A percentile compares a stretch with the other conserved stretches of the same genome.
phyloP scores from a whole-genome alignment of 2,888 invertebrate genomes.

The Prosapia bicincta region DNA sequence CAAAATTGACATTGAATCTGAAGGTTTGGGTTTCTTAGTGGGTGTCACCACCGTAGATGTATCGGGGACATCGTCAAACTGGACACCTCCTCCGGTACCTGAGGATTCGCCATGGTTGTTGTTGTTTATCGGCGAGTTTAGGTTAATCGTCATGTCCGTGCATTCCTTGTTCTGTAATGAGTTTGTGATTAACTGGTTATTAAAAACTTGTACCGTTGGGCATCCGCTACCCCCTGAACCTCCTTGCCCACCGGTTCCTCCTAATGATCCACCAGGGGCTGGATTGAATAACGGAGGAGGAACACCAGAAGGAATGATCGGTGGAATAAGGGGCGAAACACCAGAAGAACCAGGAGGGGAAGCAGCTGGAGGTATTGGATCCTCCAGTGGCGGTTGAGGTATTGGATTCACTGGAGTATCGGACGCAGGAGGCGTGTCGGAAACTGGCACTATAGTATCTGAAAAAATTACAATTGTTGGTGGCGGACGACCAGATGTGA shows the following conservation, averaged over 20 bases:
- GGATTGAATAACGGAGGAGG: neutral
- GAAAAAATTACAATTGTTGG: conserved; percentile 31
- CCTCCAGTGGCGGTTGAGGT: conserved; percentile 15
- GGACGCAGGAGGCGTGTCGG: conserved; percentile 1
- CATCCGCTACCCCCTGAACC: conserved; percentile 8
- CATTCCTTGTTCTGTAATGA: conserved; percentile 16
- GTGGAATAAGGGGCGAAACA: neutral
- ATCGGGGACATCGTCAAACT: conserved; percentile 13
- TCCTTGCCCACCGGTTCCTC: conserved; percentile 1
- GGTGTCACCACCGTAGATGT: conserved; percentile 42
- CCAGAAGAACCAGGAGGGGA: conserved; percentile 32
- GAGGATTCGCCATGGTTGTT: conserved; percentile 28
- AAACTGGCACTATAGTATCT: neutral
- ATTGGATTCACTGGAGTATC: neutral
- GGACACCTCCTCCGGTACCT: conserved; percentile 14
- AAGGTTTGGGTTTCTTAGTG: conserved; percentile 48
- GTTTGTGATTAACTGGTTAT: conserved; percentile 17
- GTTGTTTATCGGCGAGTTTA: conserved; percentile 16
- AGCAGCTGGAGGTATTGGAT: conserved; percentile 2
- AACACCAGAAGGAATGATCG: conserved; percentile 1
- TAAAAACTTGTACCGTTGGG: conserved; percentile 13
- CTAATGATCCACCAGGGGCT: neutral
- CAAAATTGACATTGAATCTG: conserved; percentile 46
- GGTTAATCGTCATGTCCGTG: conserved; percentile 4
- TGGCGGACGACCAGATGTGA: conserved; percentile 28